Evolutionary conservation across 2,113 vertebrate genomes (phyloP).

Genomic region (Tachysurus vachellii): DNA sequence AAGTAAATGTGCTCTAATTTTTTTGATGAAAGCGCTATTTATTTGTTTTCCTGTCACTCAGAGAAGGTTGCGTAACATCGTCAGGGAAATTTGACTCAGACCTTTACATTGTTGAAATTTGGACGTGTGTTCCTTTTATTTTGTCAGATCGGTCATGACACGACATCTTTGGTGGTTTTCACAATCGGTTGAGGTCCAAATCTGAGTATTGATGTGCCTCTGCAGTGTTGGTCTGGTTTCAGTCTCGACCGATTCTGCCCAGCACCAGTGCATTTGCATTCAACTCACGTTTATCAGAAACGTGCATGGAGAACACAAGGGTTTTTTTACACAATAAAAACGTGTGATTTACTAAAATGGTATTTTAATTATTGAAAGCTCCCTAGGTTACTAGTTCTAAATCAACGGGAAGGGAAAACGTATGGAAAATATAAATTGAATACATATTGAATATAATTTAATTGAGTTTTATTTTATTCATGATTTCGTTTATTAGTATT

Average conservation of each 20-base stretch:
- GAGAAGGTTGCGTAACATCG: background rate
- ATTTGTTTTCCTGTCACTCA: background rate
- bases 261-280: no score
- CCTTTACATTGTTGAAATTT: background rate
- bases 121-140: background rate
- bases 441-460: background rate
- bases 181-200: no score
- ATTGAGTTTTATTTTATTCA: background rate
- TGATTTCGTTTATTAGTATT: background rate
- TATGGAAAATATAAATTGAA: background rate
- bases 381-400: background rate
- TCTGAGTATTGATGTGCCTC: no score
- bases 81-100: background rate
- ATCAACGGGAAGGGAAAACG: background rate
- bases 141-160: background rate
- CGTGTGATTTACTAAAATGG: no score
- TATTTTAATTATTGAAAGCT: background rate
- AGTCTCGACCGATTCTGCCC: no score
- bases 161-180: background rate
- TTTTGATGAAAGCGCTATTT: background rate
- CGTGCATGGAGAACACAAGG: no score
- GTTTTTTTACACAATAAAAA: no score
- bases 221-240: no score
- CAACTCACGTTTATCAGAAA: no score
- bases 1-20: background rate